phyloP scores from a whole-genome alignment of 2,888 invertebrate species.

The Hypomecis punctinalis region DNA sequence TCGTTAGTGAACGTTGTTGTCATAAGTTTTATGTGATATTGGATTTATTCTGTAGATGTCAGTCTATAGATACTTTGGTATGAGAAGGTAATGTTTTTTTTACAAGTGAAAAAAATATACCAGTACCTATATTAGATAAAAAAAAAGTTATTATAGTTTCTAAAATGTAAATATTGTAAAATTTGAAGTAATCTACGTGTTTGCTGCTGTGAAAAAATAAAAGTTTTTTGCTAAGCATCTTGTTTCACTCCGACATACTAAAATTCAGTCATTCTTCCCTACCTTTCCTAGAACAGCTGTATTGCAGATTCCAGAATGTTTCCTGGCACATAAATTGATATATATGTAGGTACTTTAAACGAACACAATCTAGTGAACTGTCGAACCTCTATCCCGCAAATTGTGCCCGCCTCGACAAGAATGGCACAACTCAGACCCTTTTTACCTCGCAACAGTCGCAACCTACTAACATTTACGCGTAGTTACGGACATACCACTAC shows the following conservation, averaged over 20 bases:
- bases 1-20: no score
- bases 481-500: neutral
- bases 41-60: no score
- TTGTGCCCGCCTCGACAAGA: constrained; percentile 25
- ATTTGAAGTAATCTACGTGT: no score
- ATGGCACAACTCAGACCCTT: constrained; percentile 27
- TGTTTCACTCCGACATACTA: no score
- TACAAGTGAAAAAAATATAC: neutral
- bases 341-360: neutral
- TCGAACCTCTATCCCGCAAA: constrained; percentile 19
- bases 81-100: neutral
- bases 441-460: constrained; percentile 26
- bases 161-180: no score
- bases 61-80: neutral
- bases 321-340: no score
- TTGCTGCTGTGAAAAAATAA: constrained; percentile 10
- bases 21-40: no score
- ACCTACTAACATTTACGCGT: constrained; percentile 17
- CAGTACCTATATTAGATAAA: neutral
- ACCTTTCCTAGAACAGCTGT: no score
- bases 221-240: neutral
- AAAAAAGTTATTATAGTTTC: neutral
- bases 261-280: no score
- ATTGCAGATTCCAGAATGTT: no score
- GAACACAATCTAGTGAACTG: neutral